These are phyloP conservation scores for Lapara coniferarum DNA, from an alignment of 2,888 invertebrate genomes.

Conservation along the genomic window DNA sequence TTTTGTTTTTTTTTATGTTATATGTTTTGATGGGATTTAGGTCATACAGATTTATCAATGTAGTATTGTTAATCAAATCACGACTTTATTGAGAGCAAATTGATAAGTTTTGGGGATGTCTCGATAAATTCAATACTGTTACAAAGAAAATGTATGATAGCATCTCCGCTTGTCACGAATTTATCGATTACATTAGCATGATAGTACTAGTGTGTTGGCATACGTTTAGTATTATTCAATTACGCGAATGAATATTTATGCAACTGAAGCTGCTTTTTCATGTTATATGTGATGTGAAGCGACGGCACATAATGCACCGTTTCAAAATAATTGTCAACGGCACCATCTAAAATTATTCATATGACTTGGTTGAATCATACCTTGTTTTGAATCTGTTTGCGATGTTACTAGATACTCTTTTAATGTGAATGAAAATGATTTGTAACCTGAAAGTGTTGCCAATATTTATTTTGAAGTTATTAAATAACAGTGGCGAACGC, in stretches of 20 bases:
- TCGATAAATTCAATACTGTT: too few species aligned
- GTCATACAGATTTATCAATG: too few species aligned
- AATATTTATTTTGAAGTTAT: background rate
- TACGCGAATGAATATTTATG: conserved; percentile 1
- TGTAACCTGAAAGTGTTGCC: background rate
- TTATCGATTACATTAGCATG: background rate
- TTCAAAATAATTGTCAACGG: conserved; percentile 54
- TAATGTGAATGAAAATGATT: background rate
- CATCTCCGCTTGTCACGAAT: background rate
- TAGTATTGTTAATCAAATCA: too few species aligned
- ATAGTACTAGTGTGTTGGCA: background rate
- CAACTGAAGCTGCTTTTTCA: background rate
- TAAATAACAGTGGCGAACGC: background rate
- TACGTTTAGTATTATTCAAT: background rate
- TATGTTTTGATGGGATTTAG: background rate
- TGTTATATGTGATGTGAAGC: background rate
- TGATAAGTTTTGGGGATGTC: too few species aligned
- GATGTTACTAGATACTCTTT: conserved; percentile 1
- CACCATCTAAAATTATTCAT: conserved; percentile 61
- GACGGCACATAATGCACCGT: conserved; percentile 8
- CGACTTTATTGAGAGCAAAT: too few species aligned
- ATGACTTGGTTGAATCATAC: conserved; percentile 55
- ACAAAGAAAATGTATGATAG: background rate
- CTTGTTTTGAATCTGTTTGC: conserved; percentile 12
- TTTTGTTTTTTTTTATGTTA: background rate